Percentiles rank a stretch among this genome's conserved stretches.
Conservation (phyloP, 2,888 invertebrate species). For the Tinea pellionella region DNA sequence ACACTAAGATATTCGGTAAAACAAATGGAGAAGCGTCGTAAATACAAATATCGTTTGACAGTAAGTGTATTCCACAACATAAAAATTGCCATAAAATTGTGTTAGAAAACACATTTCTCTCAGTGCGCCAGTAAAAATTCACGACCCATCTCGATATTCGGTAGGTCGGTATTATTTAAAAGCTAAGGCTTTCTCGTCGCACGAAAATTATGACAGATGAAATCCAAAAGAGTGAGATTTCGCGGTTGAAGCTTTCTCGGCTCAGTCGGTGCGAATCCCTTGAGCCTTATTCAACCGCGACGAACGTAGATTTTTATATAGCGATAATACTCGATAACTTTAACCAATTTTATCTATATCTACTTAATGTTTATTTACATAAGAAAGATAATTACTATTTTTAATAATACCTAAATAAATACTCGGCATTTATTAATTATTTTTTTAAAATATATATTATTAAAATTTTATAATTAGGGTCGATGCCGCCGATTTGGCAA, state of each 20-base stretch:
- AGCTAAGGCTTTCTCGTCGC: constrained; percentile 22
- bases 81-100: constrained; percentile 33
- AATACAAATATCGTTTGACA: constrained; percentile 32
- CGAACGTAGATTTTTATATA: neutral
- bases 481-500: too few species aligned
- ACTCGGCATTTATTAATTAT: too few species aligned
- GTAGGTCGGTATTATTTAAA: constrained; percentile 29
- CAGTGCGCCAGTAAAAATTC: constrained; percentile 31
- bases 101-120: constrained; percentile 21
- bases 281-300: constrained; percentile 28
- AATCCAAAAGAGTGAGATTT: constrained; percentile 45
- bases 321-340: too few species aligned
- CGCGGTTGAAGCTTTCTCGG: constrained; percentile 27
- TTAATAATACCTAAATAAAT: too few species aligned
- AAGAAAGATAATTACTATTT: too few species aligned
- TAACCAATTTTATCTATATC: too few species aligned
- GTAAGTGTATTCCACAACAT: constrained; percentile 25
- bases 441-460: too few species aligned
- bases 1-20: constrained; percentile 2
- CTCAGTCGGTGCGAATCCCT: constrained; percentile 45
- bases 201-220: constrained; percentile 52
- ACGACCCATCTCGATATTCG: constrained; percentile 25
- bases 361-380: too few species aligned
- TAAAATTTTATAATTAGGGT: too few species aligned
- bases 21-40: constrained; percentile 29